Evolutionary conservation across 1,140 invertebrate genomes (phyloP).

Genomic region (Aphis gossypii): DNA sequence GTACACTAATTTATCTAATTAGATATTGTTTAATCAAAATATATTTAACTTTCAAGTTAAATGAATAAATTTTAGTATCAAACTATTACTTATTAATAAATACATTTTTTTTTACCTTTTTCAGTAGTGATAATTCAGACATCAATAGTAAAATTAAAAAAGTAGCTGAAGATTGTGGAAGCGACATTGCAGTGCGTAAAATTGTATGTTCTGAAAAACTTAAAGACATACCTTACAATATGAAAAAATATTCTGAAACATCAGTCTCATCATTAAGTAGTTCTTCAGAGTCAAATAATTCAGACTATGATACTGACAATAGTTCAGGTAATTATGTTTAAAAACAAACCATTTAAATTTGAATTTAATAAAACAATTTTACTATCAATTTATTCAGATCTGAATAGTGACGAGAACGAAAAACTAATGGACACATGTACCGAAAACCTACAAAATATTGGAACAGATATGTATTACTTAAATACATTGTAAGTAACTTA

Average conservation of each 20-base stretch:
- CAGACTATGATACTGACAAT: conserved; percentile 66
- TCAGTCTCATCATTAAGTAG: conserved; percentile 61
- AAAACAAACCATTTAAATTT: background rate
- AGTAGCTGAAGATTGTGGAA: conserved; percentile 28
- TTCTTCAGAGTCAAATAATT: conserved; percentile 62
- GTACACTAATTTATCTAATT: background rate
- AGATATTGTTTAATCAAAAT: too few relatives aligned
- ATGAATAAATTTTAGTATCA: background rate
- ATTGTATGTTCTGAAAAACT: background rate
- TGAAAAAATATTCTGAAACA: background rate
- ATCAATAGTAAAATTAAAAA: background rate
- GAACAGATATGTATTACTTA: conserved; percentile 78
- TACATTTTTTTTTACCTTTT: background rate
- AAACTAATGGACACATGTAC: conserved; percentile 80
- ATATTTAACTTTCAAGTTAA: background rate
- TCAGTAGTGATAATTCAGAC: conserved; percentile 22
- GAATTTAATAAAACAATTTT: background rate
- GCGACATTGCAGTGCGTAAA: background rate
- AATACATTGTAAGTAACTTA: conserved; percentile 51
- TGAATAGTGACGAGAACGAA: conserved; percentile 93
- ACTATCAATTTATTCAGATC: conserved; percentile 68
- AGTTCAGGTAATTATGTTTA: conserved; percentile 64
- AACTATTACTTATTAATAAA: background rate
- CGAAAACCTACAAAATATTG: conserved; percentile 85
- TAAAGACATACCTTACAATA: conserved; percentile 60